Conservation (phyloP, 2,113 vertebrate species). For the Cephalophus harveyi region DNA sequence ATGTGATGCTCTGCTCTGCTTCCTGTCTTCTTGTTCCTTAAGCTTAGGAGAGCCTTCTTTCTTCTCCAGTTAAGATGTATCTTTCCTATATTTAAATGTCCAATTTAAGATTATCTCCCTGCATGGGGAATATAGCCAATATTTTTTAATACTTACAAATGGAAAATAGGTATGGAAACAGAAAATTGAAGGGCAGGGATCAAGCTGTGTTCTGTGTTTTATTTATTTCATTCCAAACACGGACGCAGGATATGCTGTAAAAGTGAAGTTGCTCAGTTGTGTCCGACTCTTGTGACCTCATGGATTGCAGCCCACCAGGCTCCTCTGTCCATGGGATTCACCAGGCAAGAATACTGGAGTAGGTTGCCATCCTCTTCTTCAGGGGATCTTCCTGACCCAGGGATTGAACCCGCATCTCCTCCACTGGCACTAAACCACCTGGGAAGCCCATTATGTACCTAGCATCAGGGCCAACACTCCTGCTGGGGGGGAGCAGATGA, state of each 20-base stretch:
- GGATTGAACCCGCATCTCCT: background rate
- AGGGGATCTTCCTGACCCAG: background rate
- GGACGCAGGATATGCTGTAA: background rate
- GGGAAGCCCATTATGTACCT: background rate
- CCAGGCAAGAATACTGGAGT: background rate
- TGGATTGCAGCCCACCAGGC: background rate
- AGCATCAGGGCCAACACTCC: background rate
- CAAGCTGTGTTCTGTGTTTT: background rate
- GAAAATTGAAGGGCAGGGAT: background rate
- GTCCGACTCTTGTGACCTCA: background rate
- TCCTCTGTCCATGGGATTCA: background rate
- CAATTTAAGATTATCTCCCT: background rate
- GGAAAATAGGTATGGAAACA: background rate
- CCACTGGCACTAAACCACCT: rapidly evolving
- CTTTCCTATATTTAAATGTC: background rate
- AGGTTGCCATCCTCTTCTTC: background rate
- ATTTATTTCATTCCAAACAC: background rate
- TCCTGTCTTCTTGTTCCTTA: background rate
- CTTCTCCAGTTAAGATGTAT: background rate
- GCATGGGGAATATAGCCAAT: background rate
- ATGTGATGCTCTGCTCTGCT: background rate
- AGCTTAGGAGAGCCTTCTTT: background rate
- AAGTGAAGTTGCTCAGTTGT: background rate
- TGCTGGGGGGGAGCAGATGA: background rate
- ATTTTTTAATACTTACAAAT: background rate